Evolutionary conservation across 2,888 invertebrate species (phyloP), one percentile per base, ranked within the genome.

Genomic region (Cheilosia scutellata): DNA sequence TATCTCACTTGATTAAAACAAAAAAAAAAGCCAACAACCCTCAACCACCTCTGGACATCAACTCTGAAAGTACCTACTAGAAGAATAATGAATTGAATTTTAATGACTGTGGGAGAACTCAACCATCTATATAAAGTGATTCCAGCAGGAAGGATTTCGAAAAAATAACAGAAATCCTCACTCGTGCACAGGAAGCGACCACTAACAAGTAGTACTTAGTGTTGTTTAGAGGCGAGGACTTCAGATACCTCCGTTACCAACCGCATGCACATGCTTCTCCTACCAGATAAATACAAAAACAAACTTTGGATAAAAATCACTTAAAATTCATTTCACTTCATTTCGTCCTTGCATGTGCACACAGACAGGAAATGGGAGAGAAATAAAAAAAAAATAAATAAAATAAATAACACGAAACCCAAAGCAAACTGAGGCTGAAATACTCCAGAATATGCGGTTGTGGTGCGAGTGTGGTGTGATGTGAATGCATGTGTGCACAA

Each of bases 261-360:
- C 58, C 76, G 27, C 76, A 58, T 49, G 31, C 49, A 58, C 40
- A 66, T 31, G 20, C 55, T 42, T 42, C 20, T 25, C 60, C 25
- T n/a, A 42, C 16, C 13, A 51, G 29, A 55, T 11, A 44, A 60
- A 70, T 16, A 44, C 55, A 62, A 62, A 33, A 76, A 47, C 40
- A 72, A 82, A 82, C 66, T 87, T 77, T 65, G 82, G 82, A 87
- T 86, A 86, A 82, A 87, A 87, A 87, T 87, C 82, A 87, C 82
- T 87, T 87, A 76, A 82, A 87, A 87, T 87, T 87, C 77, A 87
- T 87, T 87, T 57, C 82, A 82, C 68, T 82, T 72, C 57, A 87
- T 74, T 87, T 87, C 72, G 62, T 82, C 65, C 70, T 68, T 71
- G 71, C 70, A 65, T 63, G 49, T 53, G 37, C 53, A 42, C 51